Base-by-base conservation (phyloP, 2,797 vertebrate species). In the Rhodeus uyekii region DNA sequence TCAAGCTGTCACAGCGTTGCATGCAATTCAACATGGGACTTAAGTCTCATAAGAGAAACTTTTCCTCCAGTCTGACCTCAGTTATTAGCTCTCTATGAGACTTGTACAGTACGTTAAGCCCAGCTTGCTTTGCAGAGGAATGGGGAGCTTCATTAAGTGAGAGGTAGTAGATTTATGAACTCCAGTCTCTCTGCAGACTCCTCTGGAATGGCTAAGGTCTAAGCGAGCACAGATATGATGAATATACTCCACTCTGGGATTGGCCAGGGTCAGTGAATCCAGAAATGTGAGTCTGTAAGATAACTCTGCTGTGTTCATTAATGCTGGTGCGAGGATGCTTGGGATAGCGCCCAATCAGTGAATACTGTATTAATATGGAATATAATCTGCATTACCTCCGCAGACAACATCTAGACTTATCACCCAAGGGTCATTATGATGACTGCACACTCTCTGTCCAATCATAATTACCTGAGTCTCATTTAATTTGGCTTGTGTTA, bases 221-320 rank as follows among this genome's bases (percentile, higher is more conserved):
- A 76, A 27, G 38, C 72, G 80, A 83, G 84, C 76, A 92, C 74
- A 87, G 90, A 92, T 87, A 90, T 95, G 93, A 94, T 94, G 93
- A 90, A 93, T 94, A 88, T 92, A 93, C 92, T 94, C 90, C 86
- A 84, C 92, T 93, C 90, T 88, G 91, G 92, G 92, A 90, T 92
- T 88, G 92, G 92, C 91, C 92, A 90, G 94, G 94, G 94, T 95
- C 93, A 92, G 89, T 92, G 91, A 94, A 93, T 94, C 93, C 91
- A 94, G 94, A 95, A 82, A 95, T 82, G 55, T 69, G 48, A 76
- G 93, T 92, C 93, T 93, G 91, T 92, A 83, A 91, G 94, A 93
- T 91, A 94, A 93, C 92, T 92, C 90, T 92, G 93, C 94, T 94
- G 93, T 93, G 93, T 93, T 94, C 93, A 93, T 93, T 92, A 92